phyloP scores from a whole-genome alignment of 35 echinoderm and acorn worm genomes.

The Heliocidaris tuberculata region DNA sequence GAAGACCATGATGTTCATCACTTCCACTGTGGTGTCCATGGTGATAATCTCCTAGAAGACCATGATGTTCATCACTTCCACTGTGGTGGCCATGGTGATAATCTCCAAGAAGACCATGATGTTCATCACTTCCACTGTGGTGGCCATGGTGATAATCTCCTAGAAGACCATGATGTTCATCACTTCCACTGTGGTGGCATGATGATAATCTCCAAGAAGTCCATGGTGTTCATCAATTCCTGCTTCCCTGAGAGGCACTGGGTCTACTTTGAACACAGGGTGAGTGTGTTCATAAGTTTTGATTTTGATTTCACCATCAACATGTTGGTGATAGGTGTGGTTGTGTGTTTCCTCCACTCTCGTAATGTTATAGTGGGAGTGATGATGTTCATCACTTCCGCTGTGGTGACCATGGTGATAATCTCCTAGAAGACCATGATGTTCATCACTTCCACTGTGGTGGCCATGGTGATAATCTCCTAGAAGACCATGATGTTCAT shows the following conservation, averaged over 20 bases:
- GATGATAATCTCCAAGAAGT: slow-evolving; percentile 8
- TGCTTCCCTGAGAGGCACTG: neutral
- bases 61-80: slow-evolving; percentile 39
- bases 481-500: neutral
- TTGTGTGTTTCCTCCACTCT: slow-evolving; percentile 10
- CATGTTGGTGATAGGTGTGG: slow-evolving; percentile 11
- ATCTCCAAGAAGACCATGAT: slow-evolving; percentile 1
- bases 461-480: neutral
- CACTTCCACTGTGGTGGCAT: slow-evolving; percentile 23
- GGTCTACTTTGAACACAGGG: slow-evolving; percentile 18
- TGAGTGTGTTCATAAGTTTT: neutral
- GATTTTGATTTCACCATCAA: neutral
- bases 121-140: slow-evolving; percentile 36
- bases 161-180: slow-evolving; percentile 38
- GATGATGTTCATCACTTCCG: slow-evolving; percentile 36
- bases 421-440: slow-evolving; percentile 24
- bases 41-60: slow-evolving; percentile 20
- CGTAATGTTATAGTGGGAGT: neutral
- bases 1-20: slow-evolving; percentile 39
- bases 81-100: slow-evolving; percentile 25
- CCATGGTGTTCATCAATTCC: neutral
- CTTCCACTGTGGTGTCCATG: slow-evolving; percentile 35
- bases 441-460: slow-evolving; percentile 25
- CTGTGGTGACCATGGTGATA: slow-evolving; percentile 2
- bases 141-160: slow-evolving; percentile 25